Evolutionary conservation across 2,797 vertebrate species (phyloP).

Genomic region (Ctenopoma kingsleyae): DNA sequence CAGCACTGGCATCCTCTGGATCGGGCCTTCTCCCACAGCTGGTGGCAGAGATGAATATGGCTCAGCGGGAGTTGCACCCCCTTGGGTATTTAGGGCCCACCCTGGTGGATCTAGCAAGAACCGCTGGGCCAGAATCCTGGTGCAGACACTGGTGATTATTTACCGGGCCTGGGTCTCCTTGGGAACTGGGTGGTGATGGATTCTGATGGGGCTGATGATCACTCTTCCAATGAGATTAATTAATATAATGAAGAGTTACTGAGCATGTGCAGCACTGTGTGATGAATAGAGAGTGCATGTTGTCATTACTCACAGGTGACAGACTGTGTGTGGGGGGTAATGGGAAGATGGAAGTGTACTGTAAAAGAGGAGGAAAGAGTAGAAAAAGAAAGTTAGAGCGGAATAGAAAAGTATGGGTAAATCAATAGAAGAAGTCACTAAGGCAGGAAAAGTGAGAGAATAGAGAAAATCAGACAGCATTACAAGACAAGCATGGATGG

Average conservation of each 20-base stretch:
- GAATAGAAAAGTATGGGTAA: constrained; percentile 18
- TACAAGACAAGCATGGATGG: neutral
- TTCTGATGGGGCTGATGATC: constrained; percentile 92
- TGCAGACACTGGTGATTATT: constrained; percentile 74
- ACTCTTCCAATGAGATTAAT: constrained; percentile 96
- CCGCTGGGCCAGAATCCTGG: constrained; percentile 67
- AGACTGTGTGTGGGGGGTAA: constrained; percentile 64
- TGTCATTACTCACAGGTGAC: constrained; percentile 88
- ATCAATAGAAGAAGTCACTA: neutral
- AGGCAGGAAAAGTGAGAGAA: neutral
- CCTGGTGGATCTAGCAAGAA: constrained; percentile 60
- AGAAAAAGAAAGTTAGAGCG: constrained; percentile 24
- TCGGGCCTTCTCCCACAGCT: constrained; percentile 41
- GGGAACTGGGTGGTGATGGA: constrained; percentile 88
- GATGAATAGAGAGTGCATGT: constrained; percentile 79
- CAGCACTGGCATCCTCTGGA: constrained; percentile 34
- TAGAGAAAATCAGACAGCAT: constrained; percentile 15
- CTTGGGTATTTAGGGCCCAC: constrained; percentile 84
- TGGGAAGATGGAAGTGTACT: constrained; percentile 22
- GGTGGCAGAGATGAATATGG: constrained; percentile 89
- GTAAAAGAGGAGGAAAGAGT: constrained; percentile 15
- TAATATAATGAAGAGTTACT: constrained; percentile 92
- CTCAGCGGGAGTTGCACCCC: constrained; percentile 70
- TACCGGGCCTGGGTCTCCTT: constrained; percentile 82
- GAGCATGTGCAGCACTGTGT: constrained; percentile 80